Conservation (phyloP, 2,113 vertebrate genomes). For the Synodontis membranacea region DNA sequence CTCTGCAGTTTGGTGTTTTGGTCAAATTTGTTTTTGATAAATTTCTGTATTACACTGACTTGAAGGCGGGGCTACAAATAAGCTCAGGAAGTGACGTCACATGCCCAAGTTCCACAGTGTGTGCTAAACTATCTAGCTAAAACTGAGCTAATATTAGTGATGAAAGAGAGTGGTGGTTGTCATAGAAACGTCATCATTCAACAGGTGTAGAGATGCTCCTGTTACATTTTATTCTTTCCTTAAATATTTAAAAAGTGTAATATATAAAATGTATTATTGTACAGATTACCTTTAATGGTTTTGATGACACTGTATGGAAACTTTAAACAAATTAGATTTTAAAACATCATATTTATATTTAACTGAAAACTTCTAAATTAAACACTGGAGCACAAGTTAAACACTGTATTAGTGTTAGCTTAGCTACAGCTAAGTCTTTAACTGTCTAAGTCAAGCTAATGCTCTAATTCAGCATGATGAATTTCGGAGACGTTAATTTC, state of each 20-base stretch:
- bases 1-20: no score
- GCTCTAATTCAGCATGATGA: not conserved
- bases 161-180: not conserved
- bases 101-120: not conserved
- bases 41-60: not conserved
- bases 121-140: not conserved
- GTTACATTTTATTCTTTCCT: not conserved
- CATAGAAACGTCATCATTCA: not conserved
- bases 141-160: not conserved
- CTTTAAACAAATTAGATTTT: not conserved
- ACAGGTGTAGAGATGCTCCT: not conserved
- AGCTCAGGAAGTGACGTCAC: not conserved
- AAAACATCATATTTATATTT: not conserved
- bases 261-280: not conserved
- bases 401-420: not conserved
- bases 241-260: not conserved
- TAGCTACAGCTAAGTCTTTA: not conserved
- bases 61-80: not conserved
- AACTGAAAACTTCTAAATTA: not conserved
- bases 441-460: not conserved
- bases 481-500: not conserved
- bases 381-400: not conserved
- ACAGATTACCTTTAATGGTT: not conserved
- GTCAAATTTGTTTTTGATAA: no score
- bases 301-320: not conserved